These are phyloP conservation scores for Eupeodes latifasciatus DNA, from an alignment of 2,888 invertebrate species.

Conservation along the genomic window DNA sequence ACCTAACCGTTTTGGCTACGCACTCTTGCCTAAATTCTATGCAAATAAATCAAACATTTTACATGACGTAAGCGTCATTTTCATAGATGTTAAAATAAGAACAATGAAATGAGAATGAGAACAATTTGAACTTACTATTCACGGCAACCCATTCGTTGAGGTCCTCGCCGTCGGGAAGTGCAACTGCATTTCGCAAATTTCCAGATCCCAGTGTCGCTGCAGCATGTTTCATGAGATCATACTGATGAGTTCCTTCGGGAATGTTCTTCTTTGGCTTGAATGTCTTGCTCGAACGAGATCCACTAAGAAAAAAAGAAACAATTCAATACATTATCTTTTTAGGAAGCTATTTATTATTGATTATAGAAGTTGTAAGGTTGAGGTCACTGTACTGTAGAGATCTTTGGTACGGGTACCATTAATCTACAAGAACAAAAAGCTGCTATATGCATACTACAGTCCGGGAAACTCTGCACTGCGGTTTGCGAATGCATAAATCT, in stretches of 20 bases:
- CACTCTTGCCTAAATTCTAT: conserved; percentile 13
- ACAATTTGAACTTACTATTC: conserved; percentile 91
- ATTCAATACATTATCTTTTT: conserved; percentile 10
- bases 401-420: not conserved
- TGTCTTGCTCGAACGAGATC: conserved; percentile 94
- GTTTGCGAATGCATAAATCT: not conserved
- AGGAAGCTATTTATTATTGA: not conserved
- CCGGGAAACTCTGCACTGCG: not conserved
- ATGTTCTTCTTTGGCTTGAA: conserved; percentile 99
- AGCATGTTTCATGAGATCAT: conserved; percentile 99
- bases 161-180: conserved; percentile 99
- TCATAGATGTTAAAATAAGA: not conserved
- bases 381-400: conserved; percentile 22
- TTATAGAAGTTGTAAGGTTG: not conserved
- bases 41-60: conserved; percentile 26
- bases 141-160: conserved; percentile 99
- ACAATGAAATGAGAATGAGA: not conserved
- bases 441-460: not conserved
- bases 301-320: conserved; percentile 78
- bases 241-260: conserved; percentile 98
- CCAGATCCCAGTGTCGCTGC: conserved; percentile 99
- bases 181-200: conserved; percentile 97
- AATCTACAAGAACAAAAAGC: conserved; percentile 1
- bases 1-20: conserved; percentile 14
- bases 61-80: conserved; percentile 8